phyloP scores from a whole-genome alignment of 2,888 invertebrate genomes.

The Heliconius charithonia region DNA sequence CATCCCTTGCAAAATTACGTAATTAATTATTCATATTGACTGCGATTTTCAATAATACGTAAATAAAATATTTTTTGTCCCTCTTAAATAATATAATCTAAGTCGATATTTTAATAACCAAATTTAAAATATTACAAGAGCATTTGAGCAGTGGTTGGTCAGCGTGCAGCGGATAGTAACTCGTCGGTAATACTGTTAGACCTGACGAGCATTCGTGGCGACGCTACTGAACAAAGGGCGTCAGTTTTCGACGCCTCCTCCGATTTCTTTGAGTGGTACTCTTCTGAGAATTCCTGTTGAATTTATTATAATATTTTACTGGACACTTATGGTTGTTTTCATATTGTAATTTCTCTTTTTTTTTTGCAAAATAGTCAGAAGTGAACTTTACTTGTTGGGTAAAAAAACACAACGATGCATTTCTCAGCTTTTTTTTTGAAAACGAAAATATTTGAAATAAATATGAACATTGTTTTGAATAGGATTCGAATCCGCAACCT shows the following conservation, averaged over 20 bases:
- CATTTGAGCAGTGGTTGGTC: constrained; percentile 26
- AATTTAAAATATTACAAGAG: too few species aligned
- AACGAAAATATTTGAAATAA: too few species aligned
- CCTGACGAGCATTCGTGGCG: constrained; percentile 85
- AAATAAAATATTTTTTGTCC: too few species aligned
- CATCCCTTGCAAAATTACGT: too few species aligned
- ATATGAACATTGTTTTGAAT: too few species aligned
- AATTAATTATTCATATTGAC: not conserved
- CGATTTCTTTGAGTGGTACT: constrained; percentile 89
- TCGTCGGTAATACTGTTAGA: constrained; percentile 95
- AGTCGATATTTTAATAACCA: not conserved
- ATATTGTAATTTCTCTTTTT: not conserved
- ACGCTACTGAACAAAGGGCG: constrained; percentile 82
- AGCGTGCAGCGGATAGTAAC: constrained; percentile 80
- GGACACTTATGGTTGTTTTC: too few species aligned
- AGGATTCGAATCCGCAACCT: too few species aligned
- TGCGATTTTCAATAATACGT: not conserved
- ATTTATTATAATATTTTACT: not conserved
- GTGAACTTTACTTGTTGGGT: too few species aligned
- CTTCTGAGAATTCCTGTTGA: constrained; percentile 89
- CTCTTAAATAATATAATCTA: not conserved
- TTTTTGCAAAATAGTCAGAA: not conserved
- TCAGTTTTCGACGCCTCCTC: constrained; percentile 84
- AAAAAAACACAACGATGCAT: too few species aligned
- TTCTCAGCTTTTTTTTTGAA: too few species aligned